phyloP scores from a whole-genome alignment of 92 coral and sea anemone species.

The Scolanthus callimorphus region DNA sequence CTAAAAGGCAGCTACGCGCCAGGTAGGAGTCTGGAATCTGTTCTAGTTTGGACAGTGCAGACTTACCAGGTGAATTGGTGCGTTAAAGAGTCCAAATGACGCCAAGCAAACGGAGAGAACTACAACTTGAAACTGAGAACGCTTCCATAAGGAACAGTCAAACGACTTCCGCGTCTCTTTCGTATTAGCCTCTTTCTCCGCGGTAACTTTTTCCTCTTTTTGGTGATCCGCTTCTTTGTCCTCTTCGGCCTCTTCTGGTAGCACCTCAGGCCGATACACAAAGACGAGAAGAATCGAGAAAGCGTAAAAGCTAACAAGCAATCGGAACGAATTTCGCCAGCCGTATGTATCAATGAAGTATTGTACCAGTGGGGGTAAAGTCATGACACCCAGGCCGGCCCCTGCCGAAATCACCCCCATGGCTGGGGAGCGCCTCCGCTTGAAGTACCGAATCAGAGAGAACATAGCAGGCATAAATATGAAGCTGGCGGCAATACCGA shows the following conservation, averaged over 20 bases:
- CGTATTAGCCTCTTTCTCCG: not conserved
- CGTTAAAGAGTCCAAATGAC: not conserved
- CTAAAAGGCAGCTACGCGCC: too few species aligned
- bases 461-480: not conserved
- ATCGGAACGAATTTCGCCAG: not conserved
- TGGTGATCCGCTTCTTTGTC: not conserved
- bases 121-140: not conserved
- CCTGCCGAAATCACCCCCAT: not conserved
- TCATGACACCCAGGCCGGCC: slow-evolving; percentile 3
- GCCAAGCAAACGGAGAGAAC: not conserved
- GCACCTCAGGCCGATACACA: not conserved
- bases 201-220: not conserved
- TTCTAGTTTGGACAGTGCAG: too few species aligned
- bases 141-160: not conserved
- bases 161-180: not conserved
- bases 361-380: not conserved
- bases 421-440: not conserved
- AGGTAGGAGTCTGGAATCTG: too few species aligned
- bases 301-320: not conserved
- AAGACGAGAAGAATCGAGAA: not conserved
- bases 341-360: not conserved
- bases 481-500: not conserved
- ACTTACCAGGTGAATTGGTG: slow-evolving; percentile 4
- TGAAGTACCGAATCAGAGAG: not conserved
- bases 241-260: not conserved